These are phyloP conservation scores for Hemitrygon akajei DNA, from an alignment of 2,797 vertebrate genomes.

Conservation along the genomic window DNA sequence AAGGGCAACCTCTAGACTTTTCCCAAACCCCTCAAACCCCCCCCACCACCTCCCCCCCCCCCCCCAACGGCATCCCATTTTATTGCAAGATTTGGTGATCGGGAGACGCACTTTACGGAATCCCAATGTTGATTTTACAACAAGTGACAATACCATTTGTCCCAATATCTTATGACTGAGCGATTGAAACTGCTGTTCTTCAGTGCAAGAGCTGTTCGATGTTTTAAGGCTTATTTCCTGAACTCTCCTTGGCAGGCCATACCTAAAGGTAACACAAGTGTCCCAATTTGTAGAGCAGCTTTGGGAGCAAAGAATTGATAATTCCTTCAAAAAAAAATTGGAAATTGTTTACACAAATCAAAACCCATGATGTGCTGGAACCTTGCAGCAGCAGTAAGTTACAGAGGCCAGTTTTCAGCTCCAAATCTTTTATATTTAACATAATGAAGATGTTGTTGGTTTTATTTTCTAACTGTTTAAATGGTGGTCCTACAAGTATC, in stretches of 20 bases:
- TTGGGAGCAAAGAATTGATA: neutral
- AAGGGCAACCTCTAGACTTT: conserved; percentile 26
- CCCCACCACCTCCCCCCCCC: neutral
- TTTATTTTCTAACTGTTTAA: conserved; percentile 27
- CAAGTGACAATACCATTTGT: neutral
- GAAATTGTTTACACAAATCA: conserved; percentile 18
- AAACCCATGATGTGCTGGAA: neutral
- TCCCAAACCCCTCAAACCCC: neutral
- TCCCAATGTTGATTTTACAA: neutral
- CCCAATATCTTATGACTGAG: neutral
- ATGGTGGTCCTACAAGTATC: conserved; percentile 9
- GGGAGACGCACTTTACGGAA: neutral
- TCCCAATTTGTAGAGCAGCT: neutral
- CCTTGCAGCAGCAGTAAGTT: neutral
- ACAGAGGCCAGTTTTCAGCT: neutral
- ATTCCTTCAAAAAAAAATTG: neutral
- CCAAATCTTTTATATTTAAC: conserved; percentile 31
- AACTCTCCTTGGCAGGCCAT: neutral
- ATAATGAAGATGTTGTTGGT: neutral
- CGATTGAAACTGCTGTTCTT: conserved; percentile 2
- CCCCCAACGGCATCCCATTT: too few relatives aligned
- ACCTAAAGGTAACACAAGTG: neutral
- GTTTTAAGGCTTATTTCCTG: conserved; percentile 7
- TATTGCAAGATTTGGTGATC: neutral
- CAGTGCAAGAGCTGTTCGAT: neutral